phyloP scores from a whole-genome alignment of 1,140 invertebrate genomes.

The Heliconius hermathena region DNA sequence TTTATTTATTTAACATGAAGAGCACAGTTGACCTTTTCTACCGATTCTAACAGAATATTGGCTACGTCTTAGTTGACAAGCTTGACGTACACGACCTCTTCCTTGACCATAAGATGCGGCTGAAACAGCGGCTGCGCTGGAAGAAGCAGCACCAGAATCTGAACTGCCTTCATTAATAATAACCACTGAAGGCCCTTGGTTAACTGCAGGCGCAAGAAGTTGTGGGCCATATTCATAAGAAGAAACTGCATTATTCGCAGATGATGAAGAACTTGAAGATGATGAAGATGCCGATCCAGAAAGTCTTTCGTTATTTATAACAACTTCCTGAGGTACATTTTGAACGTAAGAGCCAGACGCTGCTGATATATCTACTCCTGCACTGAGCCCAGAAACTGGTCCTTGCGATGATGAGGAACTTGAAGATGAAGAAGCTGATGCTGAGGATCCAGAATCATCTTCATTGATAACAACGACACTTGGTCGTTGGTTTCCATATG shows the following conservation, averaged over 20 bases:
- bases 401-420: background rate
- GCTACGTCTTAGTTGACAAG: slow-evolving; percentile 51
- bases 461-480: background rate
- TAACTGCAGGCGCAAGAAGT: background rate
- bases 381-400: too few species aligned
- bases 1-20: slow-evolving; percentile 49
- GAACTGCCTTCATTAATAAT: slow-evolving; percentile 15
- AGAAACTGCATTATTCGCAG: background rate
- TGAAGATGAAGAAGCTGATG: background rate
- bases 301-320: background rate
- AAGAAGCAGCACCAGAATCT: background rate
- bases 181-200: background rate
- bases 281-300: slow-evolving; percentile 1
- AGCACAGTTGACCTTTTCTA: slow-evolving; percentile 52
- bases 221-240: slow-evolving; percentile 1
- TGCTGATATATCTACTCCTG: too few species aligned
- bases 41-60: slow-evolving; percentile 59
- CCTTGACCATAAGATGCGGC: slow-evolving; percentile 35
- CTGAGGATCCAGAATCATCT: too few species aligned
- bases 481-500: slow-evolving; percentile 1
- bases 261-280: slow-evolving; percentile 20
- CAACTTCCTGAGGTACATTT: background rate
- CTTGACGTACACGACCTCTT: slow-evolving; percentile 44
- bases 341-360: too few species aligned
- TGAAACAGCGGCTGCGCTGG: background rate